These are phyloP conservation scores for Phrynosoma platyrhinos DNA, from an alignment of 2,113 vertebrate species.

Conservation along the genomic window DNA sequence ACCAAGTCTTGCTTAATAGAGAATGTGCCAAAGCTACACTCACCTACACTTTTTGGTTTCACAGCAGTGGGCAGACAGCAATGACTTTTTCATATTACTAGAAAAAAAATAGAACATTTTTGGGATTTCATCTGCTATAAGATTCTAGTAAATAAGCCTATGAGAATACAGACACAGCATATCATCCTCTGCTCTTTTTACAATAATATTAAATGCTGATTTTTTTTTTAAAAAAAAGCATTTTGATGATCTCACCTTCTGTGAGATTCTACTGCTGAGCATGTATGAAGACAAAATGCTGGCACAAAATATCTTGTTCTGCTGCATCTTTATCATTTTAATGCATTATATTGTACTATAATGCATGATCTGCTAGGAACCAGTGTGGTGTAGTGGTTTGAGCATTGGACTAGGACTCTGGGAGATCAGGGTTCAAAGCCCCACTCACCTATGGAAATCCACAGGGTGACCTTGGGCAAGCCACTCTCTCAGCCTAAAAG, in stretches of 20 bases:
- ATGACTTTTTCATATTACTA: constrained; percentile 8
- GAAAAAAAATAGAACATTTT: neutral
- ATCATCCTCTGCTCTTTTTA: too few relatives aligned
- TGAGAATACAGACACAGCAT: neutral
- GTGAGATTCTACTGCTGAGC: neutral
- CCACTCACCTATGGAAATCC: too few relatives aligned
- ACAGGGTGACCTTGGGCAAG: too few relatives aligned
- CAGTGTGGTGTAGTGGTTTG: too few relatives aligned
- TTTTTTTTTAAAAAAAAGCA: neutral
- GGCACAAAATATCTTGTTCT: neutral
- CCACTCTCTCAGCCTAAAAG: too few relatives aligned
- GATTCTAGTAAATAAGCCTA: neutral
- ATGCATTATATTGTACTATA: too few relatives aligned
- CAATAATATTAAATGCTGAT: too few relatives aligned
- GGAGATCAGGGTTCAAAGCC: too few relatives aligned
- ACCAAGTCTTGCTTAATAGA: neutral
- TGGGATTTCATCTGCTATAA: neutral
- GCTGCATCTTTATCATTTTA: neutral
- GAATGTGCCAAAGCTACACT: accelerated
- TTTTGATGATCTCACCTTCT: neutral
- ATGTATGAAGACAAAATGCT: neutral
- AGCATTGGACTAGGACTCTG: too few relatives aligned
- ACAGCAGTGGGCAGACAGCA: neutral
- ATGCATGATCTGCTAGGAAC: too few relatives aligned
- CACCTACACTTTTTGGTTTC: neutral